Base-by-base conservation (phyloP, 2,113 vertebrate species). In the Phycodurus eques region DNA sequence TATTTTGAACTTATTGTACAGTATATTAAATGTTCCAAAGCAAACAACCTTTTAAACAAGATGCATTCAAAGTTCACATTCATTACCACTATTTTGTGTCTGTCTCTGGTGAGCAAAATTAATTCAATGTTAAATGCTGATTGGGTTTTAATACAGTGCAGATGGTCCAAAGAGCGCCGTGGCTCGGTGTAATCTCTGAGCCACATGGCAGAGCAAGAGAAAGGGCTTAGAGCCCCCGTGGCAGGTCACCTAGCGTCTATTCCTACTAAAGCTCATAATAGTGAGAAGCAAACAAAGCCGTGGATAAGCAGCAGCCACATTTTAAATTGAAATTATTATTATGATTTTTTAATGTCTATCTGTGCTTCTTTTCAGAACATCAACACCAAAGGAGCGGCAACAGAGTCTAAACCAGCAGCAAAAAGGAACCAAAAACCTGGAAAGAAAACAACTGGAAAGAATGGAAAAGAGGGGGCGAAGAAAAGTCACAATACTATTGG, bases 351-450 rank as follows among this genome's bases (percentile, higher is more conserved):
- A 0, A 14, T 27, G 13, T 61, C 31, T 61, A 19, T 17, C 31
- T 8, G 15, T 14, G 35, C 83, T 12, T 80, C 79, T 73, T 73
- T 49, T n/a, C 84, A 96, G 95, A 80, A 54, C 9, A 20, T 76
- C 57, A 90, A 93, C 59, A 27, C 80, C 61, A 88, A 79, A 6
- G 83, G 86, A 47, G 84, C 77, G 35, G 70, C 68, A 14, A 35
- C 78, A 46, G 93, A 94, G 69, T 86, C 90, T 17, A 93, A 82
- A 81, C 87, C 93, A 73, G 91, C 91, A 1, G 78, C 92, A 53
- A 96, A 94, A 83, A 89, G 86, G 71, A 68, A 86, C 39, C 94
- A 94, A 85, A 96, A 94, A 74, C 53, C 92, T 35, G 91, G 80
- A 8, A 96, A 94, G 88, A 96, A 94, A 88, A 3, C 75, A 0